These are phyloP conservation scores for Cairina moschata DNA, from an alignment of 2,113 vertebrate species.

Conservation along the genomic window DNA sequence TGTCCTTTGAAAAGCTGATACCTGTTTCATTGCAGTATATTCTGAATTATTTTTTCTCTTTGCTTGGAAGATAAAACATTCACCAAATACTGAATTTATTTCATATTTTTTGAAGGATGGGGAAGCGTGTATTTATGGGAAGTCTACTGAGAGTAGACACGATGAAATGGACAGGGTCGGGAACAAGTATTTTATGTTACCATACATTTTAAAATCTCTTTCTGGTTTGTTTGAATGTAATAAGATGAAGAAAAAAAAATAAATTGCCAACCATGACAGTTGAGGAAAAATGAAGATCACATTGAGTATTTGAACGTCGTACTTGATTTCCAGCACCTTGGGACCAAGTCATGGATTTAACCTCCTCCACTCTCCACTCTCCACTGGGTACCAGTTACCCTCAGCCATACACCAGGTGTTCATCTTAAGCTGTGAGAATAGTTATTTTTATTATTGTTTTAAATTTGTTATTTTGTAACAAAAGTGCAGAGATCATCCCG, in stretches of 20 bases:
- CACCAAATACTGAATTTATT: background rate
- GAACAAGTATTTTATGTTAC: background rate
- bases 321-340: background rate
- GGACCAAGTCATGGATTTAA: background rate
- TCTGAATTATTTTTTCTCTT: background rate
- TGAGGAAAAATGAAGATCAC: background rate
- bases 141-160: background rate
- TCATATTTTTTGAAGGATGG: background rate
- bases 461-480: background rate
- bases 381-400: background rate
- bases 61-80: background rate
- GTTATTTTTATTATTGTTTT: background rate
- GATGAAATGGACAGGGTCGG: background rate
- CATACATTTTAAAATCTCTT: background rate
- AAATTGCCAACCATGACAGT: background rate
- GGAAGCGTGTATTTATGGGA: background rate
- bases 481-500: background rate
- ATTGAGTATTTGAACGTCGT: background rate
- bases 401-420: background rate
- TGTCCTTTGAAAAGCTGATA: background rate
- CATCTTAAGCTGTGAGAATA: background rate
- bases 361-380: background rate
- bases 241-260: background rate
- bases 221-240: background rate
- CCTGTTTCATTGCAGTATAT: background rate